phyloP scores from a whole-genome alignment of 2,797 vertebrate genomes.

The Sphenopsis melanotis region DNA sequence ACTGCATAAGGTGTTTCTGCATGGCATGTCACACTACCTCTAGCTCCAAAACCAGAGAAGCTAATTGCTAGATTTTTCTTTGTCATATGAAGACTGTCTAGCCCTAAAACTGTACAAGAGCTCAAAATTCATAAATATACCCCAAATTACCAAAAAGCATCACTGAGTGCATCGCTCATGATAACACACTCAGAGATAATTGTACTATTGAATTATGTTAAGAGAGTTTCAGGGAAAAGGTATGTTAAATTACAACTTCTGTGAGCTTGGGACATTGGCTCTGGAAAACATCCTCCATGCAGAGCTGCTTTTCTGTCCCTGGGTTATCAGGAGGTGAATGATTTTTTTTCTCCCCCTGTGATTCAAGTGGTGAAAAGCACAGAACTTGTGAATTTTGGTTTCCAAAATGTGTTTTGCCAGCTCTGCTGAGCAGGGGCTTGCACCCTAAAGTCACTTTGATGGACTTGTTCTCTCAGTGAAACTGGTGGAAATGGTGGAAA shows the following conservation, averaged over 20 bases:
- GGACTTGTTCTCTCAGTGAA: not conserved
- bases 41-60: not conserved
- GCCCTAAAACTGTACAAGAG: not conserved
- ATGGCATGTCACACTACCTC: not conserved
- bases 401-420: not conserved
- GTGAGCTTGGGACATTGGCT: not conserved
- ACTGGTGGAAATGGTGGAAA: not conserved
- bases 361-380: not conserved
- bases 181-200: not conserved
- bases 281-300: not conserved
- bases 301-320: not conserved
- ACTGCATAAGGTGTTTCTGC: not conserved
- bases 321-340: not conserved
- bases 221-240: not conserved
- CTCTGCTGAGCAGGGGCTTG: not conserved
- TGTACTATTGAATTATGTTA: not conserved
- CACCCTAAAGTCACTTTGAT: not conserved
- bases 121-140: not conserved
- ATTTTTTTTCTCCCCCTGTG: not conserved
- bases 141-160: not conserved
- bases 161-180: not conserved
- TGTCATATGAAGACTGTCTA: not conserved
- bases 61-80: not conserved
- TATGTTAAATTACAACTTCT: not conserved
- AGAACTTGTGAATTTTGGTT: not conserved